Percentiles rank a stretch among this genome's conserved stretches.
Conservation (phyloP, 2,797 vertebrate species). For the Peromyscus aztecus region DNA sequence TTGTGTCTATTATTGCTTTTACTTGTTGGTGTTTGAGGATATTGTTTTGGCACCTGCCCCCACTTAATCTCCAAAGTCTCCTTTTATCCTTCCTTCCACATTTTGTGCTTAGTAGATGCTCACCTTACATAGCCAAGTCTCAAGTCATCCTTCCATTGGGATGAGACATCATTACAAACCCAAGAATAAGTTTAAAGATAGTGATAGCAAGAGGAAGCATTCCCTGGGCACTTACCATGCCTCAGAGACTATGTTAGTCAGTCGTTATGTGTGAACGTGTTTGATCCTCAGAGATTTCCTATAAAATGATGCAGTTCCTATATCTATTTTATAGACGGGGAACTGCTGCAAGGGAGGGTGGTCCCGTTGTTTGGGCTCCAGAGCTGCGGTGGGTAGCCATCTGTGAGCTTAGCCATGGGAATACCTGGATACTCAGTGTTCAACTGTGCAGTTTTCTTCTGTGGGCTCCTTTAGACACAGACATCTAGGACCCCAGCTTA, state of each 20-base stretch:
- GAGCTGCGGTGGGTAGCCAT: background rate
- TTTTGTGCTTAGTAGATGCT: background rate
- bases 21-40: background rate
- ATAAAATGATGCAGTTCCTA: background rate
- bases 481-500: background rate
- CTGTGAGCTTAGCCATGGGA: background rate
- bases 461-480: background rate
- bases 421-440: background rate
- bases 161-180: background rate
- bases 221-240: background rate
- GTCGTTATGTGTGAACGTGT: background rate
- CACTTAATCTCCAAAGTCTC: background rate
- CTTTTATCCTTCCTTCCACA: background rate
- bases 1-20: constrained; percentile 57
- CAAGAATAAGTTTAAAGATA: constrained; percentile 8
- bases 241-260: background rate
- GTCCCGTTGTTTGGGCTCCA: background rate
- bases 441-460: background rate
- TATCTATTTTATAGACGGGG: background rate
- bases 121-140: constrained; percentile 13
- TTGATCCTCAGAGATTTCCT: background rate
- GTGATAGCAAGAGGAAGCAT: background rate
- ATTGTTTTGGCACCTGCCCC: background rate
- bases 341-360: background rate
- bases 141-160: background rate